These are phyloP conservation scores for Notodonta dromedarius DNA, from an alignment of 2,888 invertebrate genomes.

Conservation along the genomic window DNA sequence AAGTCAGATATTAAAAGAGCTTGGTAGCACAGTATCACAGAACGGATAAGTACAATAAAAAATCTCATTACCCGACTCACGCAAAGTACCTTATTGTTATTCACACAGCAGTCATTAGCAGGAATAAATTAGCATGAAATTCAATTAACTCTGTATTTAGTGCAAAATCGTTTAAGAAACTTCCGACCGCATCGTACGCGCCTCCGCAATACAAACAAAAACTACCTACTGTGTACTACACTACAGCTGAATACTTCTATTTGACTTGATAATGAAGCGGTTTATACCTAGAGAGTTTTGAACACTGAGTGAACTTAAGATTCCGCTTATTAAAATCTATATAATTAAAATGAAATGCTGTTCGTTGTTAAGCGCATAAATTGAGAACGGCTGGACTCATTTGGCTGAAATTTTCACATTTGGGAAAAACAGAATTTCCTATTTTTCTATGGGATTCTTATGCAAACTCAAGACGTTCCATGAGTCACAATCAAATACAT, in stretches of 20 bases:
- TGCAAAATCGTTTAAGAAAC: constrained; percentile 55
- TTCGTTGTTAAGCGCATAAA: no score
- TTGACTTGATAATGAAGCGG: constrained; percentile 34
- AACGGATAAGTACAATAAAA: neutral
- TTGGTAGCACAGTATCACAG: neutral
- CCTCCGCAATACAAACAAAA: constrained; percentile 26
- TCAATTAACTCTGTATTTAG: constrained; percentile 56
- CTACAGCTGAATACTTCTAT: constrained; percentile 21
- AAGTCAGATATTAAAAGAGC: neutral
- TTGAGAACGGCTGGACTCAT: no score
- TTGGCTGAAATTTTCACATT: no score
- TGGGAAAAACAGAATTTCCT: no score
- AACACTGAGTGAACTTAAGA: constrained; percentile 6
- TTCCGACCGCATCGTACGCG: constrained; percentile 25
- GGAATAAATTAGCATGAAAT: constrained; percentile 63
- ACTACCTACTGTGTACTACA: constrained; percentile 12
- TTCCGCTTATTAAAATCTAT: neutral
- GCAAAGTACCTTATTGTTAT: constrained; percentile 33
- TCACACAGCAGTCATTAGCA: constrained; percentile 51
- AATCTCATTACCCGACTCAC: neutral
- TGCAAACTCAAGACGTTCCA: no score
- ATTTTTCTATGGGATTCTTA: no score
- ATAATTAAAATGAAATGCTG: neutral
- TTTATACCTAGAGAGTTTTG: constrained; percentile 15
- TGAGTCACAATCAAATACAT: no score